These are phyloP conservation scores for Meteorus sp. DNA, from an alignment of 1,140 invertebrate species.

Conservation along the genomic window DNA sequence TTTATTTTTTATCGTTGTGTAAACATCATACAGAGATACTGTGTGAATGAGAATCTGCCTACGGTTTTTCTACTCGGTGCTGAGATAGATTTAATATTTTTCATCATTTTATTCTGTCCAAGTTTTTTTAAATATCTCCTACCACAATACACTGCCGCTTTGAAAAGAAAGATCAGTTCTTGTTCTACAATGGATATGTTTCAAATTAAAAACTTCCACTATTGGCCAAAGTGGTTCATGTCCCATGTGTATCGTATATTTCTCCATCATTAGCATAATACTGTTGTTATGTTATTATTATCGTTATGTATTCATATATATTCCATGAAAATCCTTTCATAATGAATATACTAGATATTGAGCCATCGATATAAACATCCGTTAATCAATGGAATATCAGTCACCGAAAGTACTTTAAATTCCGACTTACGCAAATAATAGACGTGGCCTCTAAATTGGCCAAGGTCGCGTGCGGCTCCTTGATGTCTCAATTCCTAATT, in stretches of 20 bases:
- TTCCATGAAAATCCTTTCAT: neutral
- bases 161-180: conserved; percentile 20
- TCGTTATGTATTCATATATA: no score
- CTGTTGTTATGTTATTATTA: neutral
- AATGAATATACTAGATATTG: neutral
- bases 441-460: conserved; percentile 56
- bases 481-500: conserved; percentile 61
- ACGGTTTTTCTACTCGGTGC: no score
- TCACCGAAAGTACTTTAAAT: conserved; percentile 51
- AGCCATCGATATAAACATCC: neutral
- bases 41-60: neutral
- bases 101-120: conserved; percentile 20
- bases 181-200: conserved; percentile 10
- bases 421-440: conserved; percentile 60
- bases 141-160: conserved; percentile 24
- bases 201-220: neutral
- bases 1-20: conserved; percentile 1
- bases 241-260: no score
- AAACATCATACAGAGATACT: neutral
- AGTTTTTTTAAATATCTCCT: conserved; percentile 21
- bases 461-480: conserved; percentile 57
- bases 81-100: no score
- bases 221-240: no score
- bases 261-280: no score
- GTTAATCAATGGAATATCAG: conserved; percentile 11